Base-by-base conservation (phyloP, 2,888 invertebrate species). In the Oscheius onirici region DNA sequence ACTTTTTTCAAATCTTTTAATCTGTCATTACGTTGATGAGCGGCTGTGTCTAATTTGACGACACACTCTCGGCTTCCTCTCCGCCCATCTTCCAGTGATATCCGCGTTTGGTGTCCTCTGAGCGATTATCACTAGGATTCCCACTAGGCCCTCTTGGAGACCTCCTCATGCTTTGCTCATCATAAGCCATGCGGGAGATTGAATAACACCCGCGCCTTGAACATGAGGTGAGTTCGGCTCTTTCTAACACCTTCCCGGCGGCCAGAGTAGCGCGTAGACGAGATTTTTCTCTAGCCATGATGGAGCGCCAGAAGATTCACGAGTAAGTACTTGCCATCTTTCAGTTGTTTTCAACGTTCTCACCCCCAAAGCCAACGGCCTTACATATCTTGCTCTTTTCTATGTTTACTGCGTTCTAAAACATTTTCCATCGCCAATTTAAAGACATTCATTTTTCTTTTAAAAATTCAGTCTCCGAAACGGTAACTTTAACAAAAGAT, bases 221-320 rank as follows among this genome's bases (percentile, higher is more conserved):
- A 63, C 63, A 63, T 63, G 63, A 63, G 63, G 63, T 63, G 63
- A 63, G 63, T 63, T 63, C 22, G 63, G 63, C 63, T 22, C n/a
- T 55, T 24, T 22, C 43, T 24, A 26, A 26, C 55, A 24, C 55
- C 22, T 34, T 28, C 55, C 26, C 55, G 26, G n/a, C 46, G 46
- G 46, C n/a, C 20, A 46, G 46, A 34, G 34, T 34, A 34, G 34
- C 34, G 34, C 34, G 34, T 34, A 34, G 5, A 34, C 34, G 8
- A 34, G 5, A 34, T 34, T 34, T 34, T 34, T 34, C 8, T 34
- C 8, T 6, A 34, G 34, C 34, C 34, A 34, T 34, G 34, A 34
- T 34, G 34, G 34, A 34, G 34, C 34, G 34, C 34, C 34, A 34
- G 8, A 34, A 34, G 8, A 34, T 34, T 34, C 34, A 34, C 34